phyloP scores from a whole-genome alignment of 1,140 invertebrate species.

The Vollenhovia emeryi region DNA sequence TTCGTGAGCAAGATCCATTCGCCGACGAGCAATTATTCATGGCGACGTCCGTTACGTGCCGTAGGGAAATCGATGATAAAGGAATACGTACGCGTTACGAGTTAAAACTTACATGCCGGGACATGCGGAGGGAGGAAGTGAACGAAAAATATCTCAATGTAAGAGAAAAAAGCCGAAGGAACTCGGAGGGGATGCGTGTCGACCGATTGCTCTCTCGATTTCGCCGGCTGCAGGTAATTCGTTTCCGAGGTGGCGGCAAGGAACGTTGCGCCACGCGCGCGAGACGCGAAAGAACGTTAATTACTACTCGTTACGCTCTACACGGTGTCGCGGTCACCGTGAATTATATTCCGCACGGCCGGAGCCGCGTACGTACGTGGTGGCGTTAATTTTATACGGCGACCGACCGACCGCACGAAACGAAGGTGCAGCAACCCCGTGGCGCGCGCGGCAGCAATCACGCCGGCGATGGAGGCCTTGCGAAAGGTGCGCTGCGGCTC shows the following conservation, averaged over 20 bases:
- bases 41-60: background rate
- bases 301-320: constrained; percentile 61
- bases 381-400: constrained; percentile 46
- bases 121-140: no score
- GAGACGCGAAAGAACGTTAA: constrained; percentile 61
- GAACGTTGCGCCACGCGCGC: constrained; percentile 9
- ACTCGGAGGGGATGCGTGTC: background rate
- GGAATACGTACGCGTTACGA: no score
- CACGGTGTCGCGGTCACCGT: constrained; percentile 40
- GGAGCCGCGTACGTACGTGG: background rate
- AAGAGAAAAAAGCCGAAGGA: background rate
- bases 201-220: background rate
- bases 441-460: background rate
- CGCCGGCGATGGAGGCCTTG: background rate
- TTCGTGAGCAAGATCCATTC: background rate
- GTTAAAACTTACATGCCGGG: no score
- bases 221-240: background rate
- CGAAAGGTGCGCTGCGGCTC: background rate
- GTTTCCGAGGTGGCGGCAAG: constrained; percentile 2
- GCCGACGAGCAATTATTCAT: background rate
- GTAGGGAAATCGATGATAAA: no score
- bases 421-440: constrained; percentile 37
- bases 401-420: constrained; percentile 13
- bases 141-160: background rate
- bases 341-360: constrained; percentile 55